Evolutionary conservation across 2,797 vertebrate genomes (phyloP).

Genomic region (Myiotriccus ornatus): DNA sequence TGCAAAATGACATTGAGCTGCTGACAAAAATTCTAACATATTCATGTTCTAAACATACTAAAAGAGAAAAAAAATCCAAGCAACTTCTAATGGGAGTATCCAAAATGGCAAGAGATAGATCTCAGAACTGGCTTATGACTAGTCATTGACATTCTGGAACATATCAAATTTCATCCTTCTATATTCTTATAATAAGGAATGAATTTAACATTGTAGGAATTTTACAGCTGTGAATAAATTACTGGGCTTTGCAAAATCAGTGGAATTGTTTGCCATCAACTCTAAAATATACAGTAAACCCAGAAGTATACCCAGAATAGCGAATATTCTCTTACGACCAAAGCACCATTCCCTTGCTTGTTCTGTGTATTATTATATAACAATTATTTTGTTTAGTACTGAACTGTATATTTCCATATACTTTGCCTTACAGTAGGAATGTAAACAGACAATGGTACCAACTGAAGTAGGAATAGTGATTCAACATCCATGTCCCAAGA

Average conservation of each 20-base stretch:
- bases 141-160: background rate
- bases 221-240: background rate
- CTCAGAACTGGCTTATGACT: background rate
- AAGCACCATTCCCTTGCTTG: background rate
- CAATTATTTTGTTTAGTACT: background rate
- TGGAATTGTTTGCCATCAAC: background rate
- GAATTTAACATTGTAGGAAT: background rate
- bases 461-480: background rate
- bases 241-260: background rate
- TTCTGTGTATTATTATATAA: background rate
- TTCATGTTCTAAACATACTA: background rate
- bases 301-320: background rate
- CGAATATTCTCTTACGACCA: background rate
- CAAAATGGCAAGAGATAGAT: background rate
- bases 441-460: background rate
- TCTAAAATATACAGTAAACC: background rate
- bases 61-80: background rate
- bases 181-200: background rate
- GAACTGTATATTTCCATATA: background rate
- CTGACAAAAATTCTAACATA: background rate
- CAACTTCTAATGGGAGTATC: background rate
- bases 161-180: background rate
- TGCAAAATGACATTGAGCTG: background rate
- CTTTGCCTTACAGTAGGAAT: background rate
- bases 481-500: background rate